Evolutionary conservation across 2,888 invertebrate genomes (phyloP), one percentile per base, ranked within the genome.

Genomic region (Vandiemenella viatica): DNA sequence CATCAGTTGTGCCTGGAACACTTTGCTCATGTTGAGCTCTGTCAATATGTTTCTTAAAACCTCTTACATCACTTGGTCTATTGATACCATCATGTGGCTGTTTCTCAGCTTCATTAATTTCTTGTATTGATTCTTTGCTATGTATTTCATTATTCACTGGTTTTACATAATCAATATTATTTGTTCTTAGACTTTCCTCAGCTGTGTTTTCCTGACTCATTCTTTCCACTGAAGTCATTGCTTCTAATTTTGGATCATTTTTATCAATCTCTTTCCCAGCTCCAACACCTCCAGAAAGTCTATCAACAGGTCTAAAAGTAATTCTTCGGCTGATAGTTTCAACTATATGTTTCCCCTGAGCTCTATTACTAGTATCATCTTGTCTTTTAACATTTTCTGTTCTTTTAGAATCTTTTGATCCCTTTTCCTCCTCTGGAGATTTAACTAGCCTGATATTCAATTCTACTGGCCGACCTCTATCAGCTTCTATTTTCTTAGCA

Each of bases 181-280:
- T 18, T 4, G 5, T 43, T 1, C 5, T 17, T 18, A 18, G 5
- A 18, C 13, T 43, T 18, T 40, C 41, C 13, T 38, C 43, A 7
- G 32, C n/a, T 2, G 32, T 32, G 10, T 32, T 26, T 22, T 5
- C 16, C 47, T 51, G 50, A 19, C 16, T 37, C 46, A 49, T 52
- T 50, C 19, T 48, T 46, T 6, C 41, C 46, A 16, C 37, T 32
- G 21, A 37, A 42, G 18, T 43, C 51, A 15, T 48, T 44, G 17
- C 26, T 50, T 21, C 19, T n/a, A 32, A 32, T 32, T 32, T 32
- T 32, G 32, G n/a, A n/a, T 32, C 32, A 18, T 40, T 49, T 71
- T 60, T 59, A 67, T 70, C 13, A 67, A 60, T 62, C 70, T 70
- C 57, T 69, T 72, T 61, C 63, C 68, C 56, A 51, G 55, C 46